A percentile compares a stretch with the other conserved stretches of the same genome.
Conservation (phyloP, 2,797 vertebrate genomes). For the Acanthurus tractus region DNA sequence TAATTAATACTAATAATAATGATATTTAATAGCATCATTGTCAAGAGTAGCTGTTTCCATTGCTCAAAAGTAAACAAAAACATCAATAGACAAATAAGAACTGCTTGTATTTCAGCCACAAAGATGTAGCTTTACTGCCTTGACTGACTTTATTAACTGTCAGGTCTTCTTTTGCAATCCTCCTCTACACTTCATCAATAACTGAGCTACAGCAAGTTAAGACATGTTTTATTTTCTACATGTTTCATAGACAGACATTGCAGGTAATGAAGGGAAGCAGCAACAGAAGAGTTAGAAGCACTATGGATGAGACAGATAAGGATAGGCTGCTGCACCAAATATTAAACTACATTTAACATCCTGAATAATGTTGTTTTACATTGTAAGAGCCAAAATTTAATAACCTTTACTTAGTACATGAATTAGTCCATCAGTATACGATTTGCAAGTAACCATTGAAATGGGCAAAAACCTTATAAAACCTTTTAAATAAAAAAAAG, state of each 20-base stretch:
- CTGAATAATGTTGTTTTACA: not conserved
- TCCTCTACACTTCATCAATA: not conserved
- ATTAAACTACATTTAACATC: not conserved
- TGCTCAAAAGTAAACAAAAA: too few relatives aligned
- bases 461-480: too few relatives aligned
- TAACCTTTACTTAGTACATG: too few relatives aligned
- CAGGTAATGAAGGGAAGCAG: not conserved
- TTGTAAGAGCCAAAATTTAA: too few relatives aligned
- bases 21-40: too few relatives aligned
- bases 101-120: not conserved
- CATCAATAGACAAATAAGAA: not conserved
- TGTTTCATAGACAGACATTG: not conserved
- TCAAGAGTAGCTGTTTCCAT: too few relatives aligned
- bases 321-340: not conserved
- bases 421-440: not conserved
- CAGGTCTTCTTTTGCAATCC: not conserved
- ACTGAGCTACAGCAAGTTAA: not conserved
- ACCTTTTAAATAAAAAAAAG: not conserved
- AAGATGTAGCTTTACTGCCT: not conserved
- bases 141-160: not conserved
- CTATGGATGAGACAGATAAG: not conserved
- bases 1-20: too few relatives aligned
- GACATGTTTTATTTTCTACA: not conserved
- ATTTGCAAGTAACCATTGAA: not conserved
- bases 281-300: not conserved